phyloP scores from a whole-genome alignment of 2,888 invertebrate genomes.

The Lasioglossum morio region DNA sequence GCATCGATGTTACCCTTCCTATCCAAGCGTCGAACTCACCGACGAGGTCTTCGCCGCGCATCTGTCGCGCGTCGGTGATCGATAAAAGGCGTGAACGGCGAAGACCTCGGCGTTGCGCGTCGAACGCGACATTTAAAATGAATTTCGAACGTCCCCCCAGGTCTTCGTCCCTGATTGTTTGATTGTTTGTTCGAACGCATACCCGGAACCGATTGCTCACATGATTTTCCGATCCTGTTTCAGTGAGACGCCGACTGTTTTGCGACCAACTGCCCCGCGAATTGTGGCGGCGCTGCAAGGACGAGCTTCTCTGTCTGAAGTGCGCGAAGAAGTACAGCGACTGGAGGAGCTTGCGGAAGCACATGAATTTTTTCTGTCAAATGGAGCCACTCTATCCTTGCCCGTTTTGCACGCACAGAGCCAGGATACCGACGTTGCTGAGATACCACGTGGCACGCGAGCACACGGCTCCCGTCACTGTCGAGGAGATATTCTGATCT shows the following conservation, averaged over 20 bases:
- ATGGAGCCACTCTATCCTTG: constrained; percentile 76
- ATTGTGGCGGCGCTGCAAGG: constrained; percentile 75
- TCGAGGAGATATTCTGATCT: constrained; percentile 13
- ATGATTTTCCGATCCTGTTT: constrained; percentile 67
- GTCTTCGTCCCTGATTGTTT: not conserved
- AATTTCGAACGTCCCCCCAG: not conserved
- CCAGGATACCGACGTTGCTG: constrained; percentile 71
- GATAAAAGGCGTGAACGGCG: not conserved
- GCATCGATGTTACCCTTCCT: not conserved
- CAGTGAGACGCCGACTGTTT: constrained; percentile 68
- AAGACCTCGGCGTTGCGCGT: not conserved
- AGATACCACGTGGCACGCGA: constrained; percentile 76
- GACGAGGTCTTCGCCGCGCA: not conserved
- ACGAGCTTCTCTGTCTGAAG: constrained; percentile 74
- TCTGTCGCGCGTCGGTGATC: not conserved
- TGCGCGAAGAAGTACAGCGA: constrained; percentile 75
- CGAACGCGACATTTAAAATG: not conserved
- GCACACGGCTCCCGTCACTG: constrained; percentile 55
- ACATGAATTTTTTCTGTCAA: constrained; percentile 80
- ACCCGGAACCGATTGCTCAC: constrained; percentile 29
- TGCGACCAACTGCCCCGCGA: constrained; percentile 75
- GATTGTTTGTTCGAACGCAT: not conserved
- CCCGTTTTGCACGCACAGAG: constrained; percentile 75
- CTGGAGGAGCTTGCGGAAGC: constrained; percentile 77
- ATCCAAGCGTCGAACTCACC: not conserved